phyloP scores from a whole-genome alignment of 2,888 invertebrate genomes.

The Colletes collaris region DNA sequence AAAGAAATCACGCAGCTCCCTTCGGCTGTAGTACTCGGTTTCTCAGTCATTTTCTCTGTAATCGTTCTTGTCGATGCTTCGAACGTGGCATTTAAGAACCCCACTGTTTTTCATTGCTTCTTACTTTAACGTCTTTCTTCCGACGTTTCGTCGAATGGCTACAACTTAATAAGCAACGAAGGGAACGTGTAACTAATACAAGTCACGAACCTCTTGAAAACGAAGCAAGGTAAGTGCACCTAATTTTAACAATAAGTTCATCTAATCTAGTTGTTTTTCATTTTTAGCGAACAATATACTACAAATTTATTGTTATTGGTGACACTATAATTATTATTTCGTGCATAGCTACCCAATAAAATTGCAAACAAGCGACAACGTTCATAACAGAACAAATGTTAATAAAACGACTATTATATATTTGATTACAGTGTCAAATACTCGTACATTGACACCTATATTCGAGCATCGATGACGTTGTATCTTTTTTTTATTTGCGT shows the following conservation, averaged over 20 bases:
- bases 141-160: neutral
- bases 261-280: too few species aligned
- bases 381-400: too few species aligned
- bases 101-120: conserved; percentile 42
- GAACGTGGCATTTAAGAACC: conserved; percentile 38
- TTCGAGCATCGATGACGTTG: too few species aligned
- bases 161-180: neutral
- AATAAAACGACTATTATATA: too few species aligned
- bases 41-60: conserved; percentile 52
- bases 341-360: too few species aligned
- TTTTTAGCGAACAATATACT: too few species aligned
- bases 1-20: conserved; percentile 55
- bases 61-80: conserved; percentile 45
- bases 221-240: neutral
- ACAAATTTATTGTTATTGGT: too few species aligned
- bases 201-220: neutral
- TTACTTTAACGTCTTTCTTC: conserved; percentile 1
- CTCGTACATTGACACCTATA: too few species aligned
- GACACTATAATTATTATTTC: too few species aligned
- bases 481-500: too few species aligned
- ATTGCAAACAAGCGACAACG: too few species aligned
- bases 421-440: too few species aligned
- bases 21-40: conserved; percentile 32
- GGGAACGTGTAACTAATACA: neutral
- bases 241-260: neutral